Conservation (phyloP, 2,797 vertebrate species). For the Poecilia gillii region DNA sequence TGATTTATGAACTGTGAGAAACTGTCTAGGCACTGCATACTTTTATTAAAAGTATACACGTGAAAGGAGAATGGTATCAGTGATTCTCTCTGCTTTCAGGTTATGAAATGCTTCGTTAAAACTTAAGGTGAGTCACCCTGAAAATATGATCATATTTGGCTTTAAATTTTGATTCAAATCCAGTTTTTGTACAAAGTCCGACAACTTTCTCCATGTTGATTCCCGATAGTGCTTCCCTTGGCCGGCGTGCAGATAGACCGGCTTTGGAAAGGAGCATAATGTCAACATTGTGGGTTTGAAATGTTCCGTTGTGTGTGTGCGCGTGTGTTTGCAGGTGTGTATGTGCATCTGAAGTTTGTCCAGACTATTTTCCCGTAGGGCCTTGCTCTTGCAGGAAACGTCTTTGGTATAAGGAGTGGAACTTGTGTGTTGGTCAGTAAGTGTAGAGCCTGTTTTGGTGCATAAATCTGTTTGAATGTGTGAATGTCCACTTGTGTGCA, state of each 20-base stretch:
- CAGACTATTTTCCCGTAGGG: conserved; percentile 68
- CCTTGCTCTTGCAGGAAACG: conserved; percentile 63
- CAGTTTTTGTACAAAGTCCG: conserved; percentile 38
- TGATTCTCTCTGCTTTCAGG: background rate
- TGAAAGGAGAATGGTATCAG: background rate
- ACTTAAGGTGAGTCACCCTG: conserved; percentile 10
- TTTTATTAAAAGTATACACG: background rate
- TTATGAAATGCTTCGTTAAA: conserved; percentile 8
- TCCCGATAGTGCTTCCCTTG: conserved; percentile 63
- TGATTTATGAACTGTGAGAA: background rate
- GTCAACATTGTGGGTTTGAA: conserved; percentile 79
- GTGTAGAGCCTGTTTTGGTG: conserved; percentile 26
- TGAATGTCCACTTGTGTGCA: conserved; percentile 26
- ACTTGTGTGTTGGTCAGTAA: conserved; percentile 50
- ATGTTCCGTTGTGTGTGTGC: conserved; percentile 67
- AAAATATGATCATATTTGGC: conserved; percentile 27
- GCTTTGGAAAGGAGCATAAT: conserved; percentile 73
- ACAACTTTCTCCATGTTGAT: conserved; percentile 28
- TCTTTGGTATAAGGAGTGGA: conserved; percentile 69
- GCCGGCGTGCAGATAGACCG: conserved; percentile 53
- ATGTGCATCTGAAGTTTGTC: conserved; percentile 67
- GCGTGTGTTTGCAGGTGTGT: conserved; percentile 41
- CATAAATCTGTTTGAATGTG: conserved; percentile 35
- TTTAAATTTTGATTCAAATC: conserved; percentile 32
- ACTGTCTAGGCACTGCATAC: background rate